Evolutionary conservation across 1,140 invertebrate genomes (phyloP).

Genomic region (Drosophila virilis): DNA sequence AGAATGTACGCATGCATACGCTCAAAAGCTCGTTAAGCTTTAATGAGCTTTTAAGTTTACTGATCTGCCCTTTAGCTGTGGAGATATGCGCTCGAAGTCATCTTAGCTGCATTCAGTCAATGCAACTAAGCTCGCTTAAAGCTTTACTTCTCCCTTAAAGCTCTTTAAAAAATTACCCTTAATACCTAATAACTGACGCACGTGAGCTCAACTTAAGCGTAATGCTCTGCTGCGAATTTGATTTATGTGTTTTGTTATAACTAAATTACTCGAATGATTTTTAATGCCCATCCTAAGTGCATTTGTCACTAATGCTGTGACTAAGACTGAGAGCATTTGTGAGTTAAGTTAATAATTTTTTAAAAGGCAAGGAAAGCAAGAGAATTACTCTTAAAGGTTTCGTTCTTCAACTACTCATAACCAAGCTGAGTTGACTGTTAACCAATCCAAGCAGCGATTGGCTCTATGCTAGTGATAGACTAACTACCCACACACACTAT

Average conservation of each 20-base stretch:
- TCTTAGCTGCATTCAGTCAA: no score
- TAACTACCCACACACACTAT: slow-evolving; percentile 40
- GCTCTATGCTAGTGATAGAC: slow-evolving; percentile 78
- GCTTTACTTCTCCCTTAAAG: neutral
- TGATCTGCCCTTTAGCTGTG: no score
- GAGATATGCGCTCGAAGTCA: no score
- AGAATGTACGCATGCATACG: no score
- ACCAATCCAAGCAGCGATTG: slow-evolving; percentile 26
- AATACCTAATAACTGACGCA: neutral
- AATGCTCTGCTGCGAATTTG: neutral
- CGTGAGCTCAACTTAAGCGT: slow-evolving; percentile 1
- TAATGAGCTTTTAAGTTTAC: neutral
- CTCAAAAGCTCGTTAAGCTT: neutral
- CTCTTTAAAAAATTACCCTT: neutral
- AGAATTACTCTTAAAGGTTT: slow-evolving; percentile 57
- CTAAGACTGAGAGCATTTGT: slow-evolving; percentile 61
- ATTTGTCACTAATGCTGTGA: slow-evolving; percentile 42
- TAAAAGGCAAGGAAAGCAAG: neutral
- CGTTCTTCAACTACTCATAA: slow-evolving; percentile 43
- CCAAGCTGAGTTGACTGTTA: slow-evolving; percentile 21
- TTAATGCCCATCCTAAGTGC: slow-evolving; percentile 1
- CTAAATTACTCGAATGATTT: neutral
- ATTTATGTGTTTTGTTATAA: slow-evolving; percentile 10
- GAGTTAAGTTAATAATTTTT: slow-evolving; percentile 38
- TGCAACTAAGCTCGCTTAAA: neutral